Base-by-base conservation (phyloP, 2,888 invertebrate species). In the Acanthacorydalis orientalis region DNA sequence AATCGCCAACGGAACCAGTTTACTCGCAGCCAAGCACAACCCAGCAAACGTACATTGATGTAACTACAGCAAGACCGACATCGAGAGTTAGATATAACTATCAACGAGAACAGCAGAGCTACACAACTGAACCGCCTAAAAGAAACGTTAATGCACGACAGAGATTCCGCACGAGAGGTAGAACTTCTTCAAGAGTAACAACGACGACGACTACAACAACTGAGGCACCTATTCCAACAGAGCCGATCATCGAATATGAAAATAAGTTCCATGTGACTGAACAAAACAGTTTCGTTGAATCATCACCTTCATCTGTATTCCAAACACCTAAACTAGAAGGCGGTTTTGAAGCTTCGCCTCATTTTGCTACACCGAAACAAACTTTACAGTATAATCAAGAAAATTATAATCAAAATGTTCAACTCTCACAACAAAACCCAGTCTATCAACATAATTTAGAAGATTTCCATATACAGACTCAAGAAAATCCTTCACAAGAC, bases 131-230 rank as follows among this genome's bases (percentile, higher is more conserved):
- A 45, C 35, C 45, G 32, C 35, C 52, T 15, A 52, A 51, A 51
- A 53, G 45, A 50, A 39, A 32, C 4, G 11, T 10, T 39, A 16
- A 53, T 11, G 43, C 47, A 31, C 57, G 59, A 37, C 60, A 59
- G 48, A 56, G 62, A 49, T 62, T 60, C 46, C 59, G 63, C 51
- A 59, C 61, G 7, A 58, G 64, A 51, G 60, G 59, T 7, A 55
- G 63, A 7, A 34, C 43, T n/a, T 15, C 43, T 14, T 32, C 32
- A 32, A 32, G 14, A 31, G 31, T 51, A 7, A 50, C 52, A 23
- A 39, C 50, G n/a, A 23, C 50, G 40, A 31, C 9, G 57, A 53
- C 39, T 57, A 63, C 59, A 47, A 64, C 68, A 12, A 67, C 68
- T 1, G 67, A 64, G 56, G 23, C 23, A 23, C 23, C 23, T 2